A percentile compares a stretch with the other conserved stretches of the same genome.
These are phyloP conservation scores for Synanthedon myopaeformis DNA, from an alignment of 2,888 invertebrate genomes.

Conservation along the genomic window DNA sequence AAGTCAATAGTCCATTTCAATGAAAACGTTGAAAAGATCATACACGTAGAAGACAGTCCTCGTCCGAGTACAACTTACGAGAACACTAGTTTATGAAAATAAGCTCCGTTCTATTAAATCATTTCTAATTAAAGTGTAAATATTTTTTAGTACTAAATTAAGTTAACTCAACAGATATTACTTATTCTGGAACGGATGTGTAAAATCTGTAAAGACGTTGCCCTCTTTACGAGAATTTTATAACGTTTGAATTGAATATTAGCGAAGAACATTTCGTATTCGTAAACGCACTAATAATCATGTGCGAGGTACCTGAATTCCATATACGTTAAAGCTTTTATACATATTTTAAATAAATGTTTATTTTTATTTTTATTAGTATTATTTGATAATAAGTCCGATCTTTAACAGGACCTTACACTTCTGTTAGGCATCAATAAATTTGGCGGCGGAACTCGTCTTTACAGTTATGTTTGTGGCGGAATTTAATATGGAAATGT, in stretches of 20 bases:
- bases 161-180: not conserved
- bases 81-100: not conserved
- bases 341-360: not conserved
- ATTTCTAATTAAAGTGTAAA: not conserved
- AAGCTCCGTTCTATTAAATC: not conserved
- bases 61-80: not conserved
- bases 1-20: slow-evolving; percentile 70
- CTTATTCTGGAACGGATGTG: not conserved
- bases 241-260: not conserved
- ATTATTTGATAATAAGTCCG: not conserved
- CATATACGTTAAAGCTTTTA: not conserved
- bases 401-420: not conserved
- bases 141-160: not conserved
- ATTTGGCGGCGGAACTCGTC: slow-evolving; percentile 23
- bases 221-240: not conserved
- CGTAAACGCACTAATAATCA: not conserved
- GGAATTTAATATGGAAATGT: slow-evolving; percentile 28
- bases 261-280: not conserved
- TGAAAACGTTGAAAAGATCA: slow-evolving; percentile 65
- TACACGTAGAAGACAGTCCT: slow-evolving; percentile 54
- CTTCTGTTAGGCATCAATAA: not conserved
- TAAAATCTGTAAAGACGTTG: not conserved
- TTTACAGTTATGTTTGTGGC: slow-evolving; percentile 45
- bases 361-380: not conserved
- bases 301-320: not conserved